These are phyloP conservation scores for Scartelaos histophorus DNA, from an alignment of 2,113 vertebrate genomes.

Conservation along the genomic window DNA sequence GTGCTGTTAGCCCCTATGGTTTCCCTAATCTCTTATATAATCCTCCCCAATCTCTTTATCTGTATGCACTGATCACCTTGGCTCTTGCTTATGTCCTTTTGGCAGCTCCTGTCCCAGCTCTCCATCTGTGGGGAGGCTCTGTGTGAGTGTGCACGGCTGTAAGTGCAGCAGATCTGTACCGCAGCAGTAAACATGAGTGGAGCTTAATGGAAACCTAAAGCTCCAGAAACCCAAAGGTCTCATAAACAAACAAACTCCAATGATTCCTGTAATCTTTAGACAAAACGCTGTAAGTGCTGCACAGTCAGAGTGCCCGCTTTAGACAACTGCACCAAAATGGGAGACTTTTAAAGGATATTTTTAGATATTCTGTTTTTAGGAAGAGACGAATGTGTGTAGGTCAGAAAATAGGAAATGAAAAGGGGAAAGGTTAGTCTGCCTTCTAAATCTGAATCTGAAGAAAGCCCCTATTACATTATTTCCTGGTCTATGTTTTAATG, in stretches of 20 bases:
- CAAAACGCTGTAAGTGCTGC: background rate
- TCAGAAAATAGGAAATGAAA: background rate
- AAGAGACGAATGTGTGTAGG: background rate
- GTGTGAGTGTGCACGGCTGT: slow-evolving; percentile 29
- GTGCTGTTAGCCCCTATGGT: background rate
- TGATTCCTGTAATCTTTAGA: slow-evolving; percentile 39
- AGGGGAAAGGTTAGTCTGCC: background rate
- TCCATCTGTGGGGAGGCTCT: slow-evolving; percentile 18
- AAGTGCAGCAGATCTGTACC: slow-evolving; percentile 46
- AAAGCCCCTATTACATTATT: no score
- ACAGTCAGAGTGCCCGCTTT: background rate
- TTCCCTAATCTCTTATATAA: background rate
- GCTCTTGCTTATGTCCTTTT: background rate
- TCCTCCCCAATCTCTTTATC: background rate
- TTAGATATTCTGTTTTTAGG: background rate
- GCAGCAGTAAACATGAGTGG: slow-evolving; percentile 21
- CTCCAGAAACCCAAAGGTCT: slow-evolving; percentile 20
- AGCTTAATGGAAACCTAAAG: slow-evolving; percentile 50
- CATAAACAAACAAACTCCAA: slow-evolving; percentile 18
- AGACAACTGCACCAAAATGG: background rate
- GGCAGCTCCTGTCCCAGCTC: background rate
- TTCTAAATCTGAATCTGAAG: no score
- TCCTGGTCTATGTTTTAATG: no score
- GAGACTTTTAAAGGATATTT: background rate
- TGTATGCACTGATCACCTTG: background rate